Conservation (phyloP, 2,888 invertebrate genomes). For the Cantharis nigra region DNA sequence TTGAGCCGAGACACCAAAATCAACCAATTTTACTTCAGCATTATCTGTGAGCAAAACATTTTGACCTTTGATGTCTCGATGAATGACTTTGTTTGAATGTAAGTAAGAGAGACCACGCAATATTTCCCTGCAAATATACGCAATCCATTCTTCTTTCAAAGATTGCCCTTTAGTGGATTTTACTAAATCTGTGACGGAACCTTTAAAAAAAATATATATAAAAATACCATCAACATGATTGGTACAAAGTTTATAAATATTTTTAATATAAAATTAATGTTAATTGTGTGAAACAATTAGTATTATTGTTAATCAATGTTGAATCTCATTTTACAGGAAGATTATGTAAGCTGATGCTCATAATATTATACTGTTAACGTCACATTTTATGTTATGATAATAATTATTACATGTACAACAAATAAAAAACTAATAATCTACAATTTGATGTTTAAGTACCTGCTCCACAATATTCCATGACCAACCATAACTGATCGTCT, state of each 20-base stretch:
- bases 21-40: slow-evolving; percentile 99
- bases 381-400: background rate
- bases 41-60: slow-evolving; percentile 99
- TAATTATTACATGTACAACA: background rate
- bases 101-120: slow-evolving; percentile 94
- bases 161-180: slow-evolving; percentile 99
- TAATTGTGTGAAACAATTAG: background rate
- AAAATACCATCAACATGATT: background rate
- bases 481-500: slow-evolving; percentile 99
- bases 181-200: slow-evolving; percentile 97
- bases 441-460: slow-evolving; percentile 55
- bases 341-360: background rate
- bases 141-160: slow-evolving; percentile 99
- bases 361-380: background rate
- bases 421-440: background rate
- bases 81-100: slow-evolving; percentile 98
- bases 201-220: slow-evolving; percentile 52
- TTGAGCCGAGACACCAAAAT: slow-evolving; percentile 99
- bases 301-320: background rate
- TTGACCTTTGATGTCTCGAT: slow-evolving; percentile 99
- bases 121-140: slow-evolving; percentile 97
- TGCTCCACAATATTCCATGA: slow-evolving; percentile 99
- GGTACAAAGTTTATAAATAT: background rate
- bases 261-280: background rate
- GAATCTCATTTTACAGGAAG: background rate